Evolutionary conservation across 2,113 vertebrate species (phyloP).

Genomic region (Megaptera novaeangliae): DNA sequence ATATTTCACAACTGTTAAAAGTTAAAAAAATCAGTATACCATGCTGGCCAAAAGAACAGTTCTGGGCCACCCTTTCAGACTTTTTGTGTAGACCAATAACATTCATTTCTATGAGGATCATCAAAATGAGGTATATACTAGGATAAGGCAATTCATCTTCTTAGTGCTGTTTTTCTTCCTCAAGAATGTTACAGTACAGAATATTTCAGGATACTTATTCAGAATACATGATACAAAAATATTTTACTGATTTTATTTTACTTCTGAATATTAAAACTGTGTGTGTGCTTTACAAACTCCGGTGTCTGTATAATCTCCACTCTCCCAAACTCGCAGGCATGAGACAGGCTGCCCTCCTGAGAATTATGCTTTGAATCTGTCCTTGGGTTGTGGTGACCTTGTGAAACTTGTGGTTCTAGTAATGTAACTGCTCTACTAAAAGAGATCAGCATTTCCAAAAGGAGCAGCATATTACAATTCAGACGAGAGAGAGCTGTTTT

Average conservation of each 20-base stretch:
- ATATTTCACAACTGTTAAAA: not conserved
- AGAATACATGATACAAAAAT: not conserved
- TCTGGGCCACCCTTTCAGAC: not conserved
- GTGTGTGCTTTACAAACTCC: not conserved
- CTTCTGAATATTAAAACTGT: not conserved
- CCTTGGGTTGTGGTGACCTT: not conserved
- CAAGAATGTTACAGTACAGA: not conserved
- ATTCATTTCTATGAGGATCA: not conserved
- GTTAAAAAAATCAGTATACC: not conserved
- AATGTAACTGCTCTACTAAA: not conserved
- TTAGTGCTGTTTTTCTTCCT: not conserved
- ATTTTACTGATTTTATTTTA: not conserved
- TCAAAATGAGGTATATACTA: not conserved
- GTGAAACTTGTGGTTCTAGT: not conserved
- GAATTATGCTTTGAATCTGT: not conserved
- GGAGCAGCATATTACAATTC: not conserved
- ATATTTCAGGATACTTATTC: not conserved
- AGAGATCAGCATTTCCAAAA: not conserved
- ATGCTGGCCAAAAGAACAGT: not conserved
- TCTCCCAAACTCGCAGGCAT: not conserved
- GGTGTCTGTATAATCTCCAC: not conserved
- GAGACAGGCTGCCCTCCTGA: not conserved
- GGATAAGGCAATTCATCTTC: not conserved
- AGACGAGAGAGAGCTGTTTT: not conserved
- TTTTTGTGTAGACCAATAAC: not conserved